Conservation (phyloP, 1,140 invertebrate genomes). For the Drosophila elegans region DNA sequence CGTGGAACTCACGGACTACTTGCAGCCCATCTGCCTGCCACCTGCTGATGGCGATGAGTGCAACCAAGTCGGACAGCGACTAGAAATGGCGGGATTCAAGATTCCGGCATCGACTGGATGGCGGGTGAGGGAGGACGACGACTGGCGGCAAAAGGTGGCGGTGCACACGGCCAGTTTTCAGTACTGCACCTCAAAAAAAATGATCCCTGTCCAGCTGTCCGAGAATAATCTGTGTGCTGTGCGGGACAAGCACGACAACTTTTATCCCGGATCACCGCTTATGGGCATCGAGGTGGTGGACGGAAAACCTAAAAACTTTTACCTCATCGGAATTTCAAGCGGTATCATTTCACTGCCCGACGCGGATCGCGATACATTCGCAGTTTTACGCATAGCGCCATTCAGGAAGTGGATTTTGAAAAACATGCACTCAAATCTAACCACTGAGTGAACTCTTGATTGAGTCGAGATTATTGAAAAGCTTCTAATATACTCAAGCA, state of each 20-base stretch:
- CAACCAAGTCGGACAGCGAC: conserved; percentile 3
- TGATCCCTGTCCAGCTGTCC: background rate
- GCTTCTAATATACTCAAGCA: too few relatives aligned
- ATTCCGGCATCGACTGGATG: background rate
- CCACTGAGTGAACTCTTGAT: too few relatives aligned
- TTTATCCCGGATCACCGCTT: conserved; percentile 17
- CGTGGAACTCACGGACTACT: conserved; percentile 1
- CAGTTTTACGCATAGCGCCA: conserved; percentile 1
- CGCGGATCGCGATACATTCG: background rate
- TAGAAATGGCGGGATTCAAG: conserved; percentile 14
- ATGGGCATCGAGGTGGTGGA: conserved; percentile 12
- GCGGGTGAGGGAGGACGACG: background rate
- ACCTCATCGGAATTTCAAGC: conserved; percentile 15
- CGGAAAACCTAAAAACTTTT: conserved; percentile 9
- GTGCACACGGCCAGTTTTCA: conserved; percentile 1
- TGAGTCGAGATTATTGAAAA: too few relatives aligned
- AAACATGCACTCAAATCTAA: background rate
- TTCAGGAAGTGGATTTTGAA: conserved; percentile 23
- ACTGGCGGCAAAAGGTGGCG: conserved; percentile 5
- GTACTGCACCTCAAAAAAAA: conserved; percentile 1
- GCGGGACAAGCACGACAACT: background rate
- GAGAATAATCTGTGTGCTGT: conserved; percentile 11
- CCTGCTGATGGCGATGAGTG: background rate
- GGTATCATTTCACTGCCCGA: background rate
- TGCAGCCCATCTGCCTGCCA: conserved; percentile 35